Evolutionary conservation across 2,797 vertebrate species (phyloP).

Genomic region (Cryptoblepharus egeriae): DNA sequence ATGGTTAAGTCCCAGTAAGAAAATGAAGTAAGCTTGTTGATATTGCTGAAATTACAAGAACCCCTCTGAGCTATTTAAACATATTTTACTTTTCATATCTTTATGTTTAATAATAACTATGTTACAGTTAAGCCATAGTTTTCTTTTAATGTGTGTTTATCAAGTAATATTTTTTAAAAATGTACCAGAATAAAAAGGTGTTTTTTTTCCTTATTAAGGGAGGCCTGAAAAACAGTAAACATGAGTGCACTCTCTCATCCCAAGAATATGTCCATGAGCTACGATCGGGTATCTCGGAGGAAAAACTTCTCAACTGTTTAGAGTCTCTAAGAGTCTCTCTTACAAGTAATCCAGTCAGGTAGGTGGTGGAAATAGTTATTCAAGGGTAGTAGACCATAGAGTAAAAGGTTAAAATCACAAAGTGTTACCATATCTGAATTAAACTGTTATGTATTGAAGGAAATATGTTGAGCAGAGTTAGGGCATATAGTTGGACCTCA

Average conservation of each 20-base stretch:
- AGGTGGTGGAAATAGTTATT: slow-evolving; percentile 55
- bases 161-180: neutral
- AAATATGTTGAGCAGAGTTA: too few relatives aligned
- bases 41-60: too few relatives aligned
- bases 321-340: slow-evolving; percentile 97
- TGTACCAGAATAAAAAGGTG: neutral
- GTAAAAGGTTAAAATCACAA: neutral
- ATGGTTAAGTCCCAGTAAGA: too few relatives aligned
- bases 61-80: neutral
- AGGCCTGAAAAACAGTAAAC: slow-evolving; percentile 97
- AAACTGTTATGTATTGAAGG: neutral
- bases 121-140: too few relatives aligned
- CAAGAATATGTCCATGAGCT: slow-evolving; percentile 98
- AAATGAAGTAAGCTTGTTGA: too few relatives aligned
- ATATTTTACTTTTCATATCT: neutral
- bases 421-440: neutral
- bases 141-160: neutral
- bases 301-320: slow-evolving; percentile 95
- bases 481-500: too few relatives aligned
- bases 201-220: slow-evolving; percentile 79
- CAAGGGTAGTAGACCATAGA: neutral
- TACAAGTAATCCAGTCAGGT: slow-evolving; percentile 99
- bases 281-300: slow-evolving; percentile 93
- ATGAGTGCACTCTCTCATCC: slow-evolving; percentile 94
- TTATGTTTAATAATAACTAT: neutral